Evolutionary conservation across 1,140 invertebrate species (phyloP), one percentile per base, ranked within the genome.

Genomic region (Pissodes strobi): DNA sequence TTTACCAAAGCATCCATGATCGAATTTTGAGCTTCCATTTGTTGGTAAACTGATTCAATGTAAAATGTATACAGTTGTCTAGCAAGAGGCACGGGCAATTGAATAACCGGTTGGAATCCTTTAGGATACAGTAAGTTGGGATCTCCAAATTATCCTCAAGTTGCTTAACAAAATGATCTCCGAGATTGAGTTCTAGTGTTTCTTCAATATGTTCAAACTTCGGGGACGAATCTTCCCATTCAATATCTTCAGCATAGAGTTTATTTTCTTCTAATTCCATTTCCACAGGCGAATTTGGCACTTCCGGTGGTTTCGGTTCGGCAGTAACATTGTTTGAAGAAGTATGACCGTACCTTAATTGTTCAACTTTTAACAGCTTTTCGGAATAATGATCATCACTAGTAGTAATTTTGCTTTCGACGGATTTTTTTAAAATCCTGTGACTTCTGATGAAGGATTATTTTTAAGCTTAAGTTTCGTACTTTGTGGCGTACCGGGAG

Each of bases 51-150:
- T 0, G 87, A 87, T 74, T 90, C 87, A 48, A 90, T 78, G 83
- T 87, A 88, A 15, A 88, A 76, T 38, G 84, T 84, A 73, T 90
- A 85, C 1, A 91, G 69, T 74, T 90, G 83, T 68, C 85, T 82
- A 5, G 88, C 82, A n/a, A n/a, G n/a, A n/a, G 1, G 1, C 1
- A 34, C 5, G 13, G 5, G 27, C 9, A 34, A 9, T n/a, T 34
- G 30, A 34, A 34, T 5, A 34, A 34, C 5, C 1, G 30, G 30
- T 1, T 34, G 1, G 13, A 34, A 34, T 2, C 1, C 30, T n/a
- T 34, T 34, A 2, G 30, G 5, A n/a, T 34, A 34, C 13, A 34
- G 1, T 34, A 34, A 5, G 13, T 5, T 34, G 30, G 30, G 1
- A 34, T 34, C 5, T 1, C 30, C 30, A 30, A 34, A 34, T 34